Conservation (phyloP, 2,113 vertebrate species). For the Trichomycterus rosablanca region DNA sequence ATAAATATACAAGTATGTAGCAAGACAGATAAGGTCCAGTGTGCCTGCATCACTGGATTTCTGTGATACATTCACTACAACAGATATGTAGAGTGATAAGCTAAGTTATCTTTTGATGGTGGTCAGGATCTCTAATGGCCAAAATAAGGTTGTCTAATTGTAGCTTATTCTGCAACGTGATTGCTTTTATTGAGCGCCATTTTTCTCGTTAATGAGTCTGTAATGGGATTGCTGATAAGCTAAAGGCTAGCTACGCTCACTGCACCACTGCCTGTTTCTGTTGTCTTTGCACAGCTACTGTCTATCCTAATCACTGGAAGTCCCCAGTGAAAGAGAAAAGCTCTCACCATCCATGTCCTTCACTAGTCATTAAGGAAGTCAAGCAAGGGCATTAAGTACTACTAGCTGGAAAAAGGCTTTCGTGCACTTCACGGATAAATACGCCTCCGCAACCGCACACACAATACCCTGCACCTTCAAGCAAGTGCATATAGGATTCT, state of each 20-base stretch:
- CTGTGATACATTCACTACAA: too few species aligned
- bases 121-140: conserved; percentile 59
- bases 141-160: conserved; percentile 74
- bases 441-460: too few species aligned
- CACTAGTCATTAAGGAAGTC: conserved; percentile 19
- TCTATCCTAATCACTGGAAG: conserved; percentile 17
- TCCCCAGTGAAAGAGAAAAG: neutral
- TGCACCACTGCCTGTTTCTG: neutral
- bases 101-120: conserved; percentile 52
- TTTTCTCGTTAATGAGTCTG: conserved; percentile 73
- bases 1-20: too few species aligned
- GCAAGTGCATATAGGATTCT: too few species aligned
- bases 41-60: too few species aligned
- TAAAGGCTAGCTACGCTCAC: conserved; percentile 30
- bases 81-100: too few species aligned
- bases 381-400: neutral
- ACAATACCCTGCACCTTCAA: too few species aligned
- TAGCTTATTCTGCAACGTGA: conserved; percentile 68
- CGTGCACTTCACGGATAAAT: neutral
- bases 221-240: conserved; percentile 69
- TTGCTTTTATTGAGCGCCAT: conserved; percentile 73
- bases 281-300: conserved; percentile 5
- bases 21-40: too few species aligned
- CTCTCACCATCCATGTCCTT: conserved; percentile 9
- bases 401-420: neutral